Base-by-base conservation (phyloP, 2,797 vertebrate species). In the Knipowitschia caucasica region DNA sequence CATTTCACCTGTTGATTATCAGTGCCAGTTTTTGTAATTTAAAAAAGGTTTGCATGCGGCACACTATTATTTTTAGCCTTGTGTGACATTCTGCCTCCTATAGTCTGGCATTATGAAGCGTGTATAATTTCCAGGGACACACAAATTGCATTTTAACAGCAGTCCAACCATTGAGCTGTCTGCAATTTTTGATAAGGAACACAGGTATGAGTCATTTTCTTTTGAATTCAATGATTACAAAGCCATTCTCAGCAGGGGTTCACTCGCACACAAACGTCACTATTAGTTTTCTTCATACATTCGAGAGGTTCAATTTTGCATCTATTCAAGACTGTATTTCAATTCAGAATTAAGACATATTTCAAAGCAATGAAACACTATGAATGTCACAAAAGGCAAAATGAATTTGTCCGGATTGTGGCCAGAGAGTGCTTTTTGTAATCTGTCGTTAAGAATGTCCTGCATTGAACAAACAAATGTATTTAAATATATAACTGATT, bases 141-240 rank as follows among this genome's bases (percentile, higher is more conserved):
- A 49, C 11, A 49, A 49, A 33, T 49, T 33, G 5, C 26, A 21
- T 47, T 47, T 12, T 33, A 21, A n/a, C 46, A 2, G 14, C 20
- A 33, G 29, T 23, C 14, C 29, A 49, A 49, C 31, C 46, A 33
- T 6, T 49, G 29, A 20, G 29, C 17, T 1, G 30, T 36, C 21
- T 51, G 33, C 31, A 36, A n/a, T 36, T 36, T 51, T 25, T 38
- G 49, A 25, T 35, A 38, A 38, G 34, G n/a, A 51, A 35, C 21
- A 50, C 4, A 26, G 33, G n/a, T 51, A 38, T 51, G 33, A 38
- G 33, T 51, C 21, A 38, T 36, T 51, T 51, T 51, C 49, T 36
- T 26, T 36, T 51, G 15, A 45, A 40, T 15, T 17, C 12, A 36
- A 23, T 51, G 27, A 39, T n/a, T 45, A 20, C 36, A 27, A 46